Percentiles rank a stretch among this genome's conserved stretches.
phyloP scores from a whole-genome alignment of 1,140 invertebrate genomes.

The Zaprionus ornatus region DNA sequence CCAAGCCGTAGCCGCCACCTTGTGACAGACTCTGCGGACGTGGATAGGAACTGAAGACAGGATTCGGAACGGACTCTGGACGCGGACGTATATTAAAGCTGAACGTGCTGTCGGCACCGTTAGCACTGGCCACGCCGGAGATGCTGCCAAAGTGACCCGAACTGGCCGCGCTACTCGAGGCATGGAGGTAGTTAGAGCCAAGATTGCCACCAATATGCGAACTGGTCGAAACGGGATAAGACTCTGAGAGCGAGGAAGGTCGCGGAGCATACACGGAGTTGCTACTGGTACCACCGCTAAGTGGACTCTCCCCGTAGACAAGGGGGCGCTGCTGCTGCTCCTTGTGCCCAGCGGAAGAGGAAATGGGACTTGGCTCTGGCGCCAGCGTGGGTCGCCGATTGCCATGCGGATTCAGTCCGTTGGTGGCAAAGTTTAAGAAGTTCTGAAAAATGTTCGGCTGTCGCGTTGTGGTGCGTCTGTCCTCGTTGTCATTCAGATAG shows the following conservation, averaged over 20 bases:
- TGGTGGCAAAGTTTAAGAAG: constrained; percentile 69
- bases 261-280: constrained; percentile 37
- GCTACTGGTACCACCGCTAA: constrained; percentile 26
- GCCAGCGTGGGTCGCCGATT: constrained; percentile 49
- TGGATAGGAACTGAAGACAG: constrained; percentile 45
- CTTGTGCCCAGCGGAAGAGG: constrained; percentile 20
- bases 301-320: constrained; percentile 55
- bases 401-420: constrained; percentile 52
- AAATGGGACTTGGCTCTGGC: constrained; percentile 34
- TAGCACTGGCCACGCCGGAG: constrained; percentile 70
- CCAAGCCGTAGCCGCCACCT: constrained; percentile 48
- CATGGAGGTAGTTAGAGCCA: constrained; percentile 57
- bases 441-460: constrained; percentile 76
- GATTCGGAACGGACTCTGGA: constrained; percentile 33
- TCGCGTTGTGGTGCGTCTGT: constrained; percentile 59
- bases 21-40: constrained; percentile 19
- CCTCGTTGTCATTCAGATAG: constrained; percentile 73
- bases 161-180: constrained; percentile 66
- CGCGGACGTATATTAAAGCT: constrained; percentile 79
- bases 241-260: constrained; percentile 28
- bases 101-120: constrained; percentile 76
- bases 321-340: constrained; percentile 43
- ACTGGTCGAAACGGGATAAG: constrained; percentile 47
- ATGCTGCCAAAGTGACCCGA: constrained; percentile 70
- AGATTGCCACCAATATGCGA: constrained; percentile 51